Evolutionary conservation across 2,888 invertebrate genomes (phyloP).

Genomic region (Eremobia ochroleuca): DNA sequence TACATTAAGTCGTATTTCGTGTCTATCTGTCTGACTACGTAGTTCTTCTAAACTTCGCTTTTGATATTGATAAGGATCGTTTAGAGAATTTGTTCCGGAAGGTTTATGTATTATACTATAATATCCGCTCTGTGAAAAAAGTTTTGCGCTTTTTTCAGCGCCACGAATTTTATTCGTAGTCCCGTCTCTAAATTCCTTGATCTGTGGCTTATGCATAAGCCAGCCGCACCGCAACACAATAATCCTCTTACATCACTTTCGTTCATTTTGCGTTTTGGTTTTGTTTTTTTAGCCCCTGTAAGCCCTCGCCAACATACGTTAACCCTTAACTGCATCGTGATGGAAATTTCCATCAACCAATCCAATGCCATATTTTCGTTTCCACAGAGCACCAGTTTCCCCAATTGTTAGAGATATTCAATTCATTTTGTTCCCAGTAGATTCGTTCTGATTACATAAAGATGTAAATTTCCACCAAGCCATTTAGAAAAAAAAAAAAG

Average conservation of each 20-base stretch:
- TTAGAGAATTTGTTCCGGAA: neutral
- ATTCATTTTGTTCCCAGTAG: no score
- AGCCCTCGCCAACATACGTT: no score
- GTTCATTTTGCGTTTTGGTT: neutral
- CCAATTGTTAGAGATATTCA: no score
- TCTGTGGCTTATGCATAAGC: neutral
- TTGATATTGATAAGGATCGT: neutral
- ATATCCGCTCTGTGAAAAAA: neutral
- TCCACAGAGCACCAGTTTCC: no score
- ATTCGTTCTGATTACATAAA: no score
- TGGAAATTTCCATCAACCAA: no score
- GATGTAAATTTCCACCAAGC: no score
- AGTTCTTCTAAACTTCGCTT: neutral
- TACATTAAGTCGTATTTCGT: neutral
- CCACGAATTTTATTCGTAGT: neutral
- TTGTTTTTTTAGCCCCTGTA: no score
- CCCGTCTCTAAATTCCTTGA: neutral
- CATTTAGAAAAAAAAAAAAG: no score
- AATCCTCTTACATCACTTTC: neutral
- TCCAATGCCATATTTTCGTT: no score
- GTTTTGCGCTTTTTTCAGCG: neutral
- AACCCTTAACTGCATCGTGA: no score
- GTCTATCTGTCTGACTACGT: neutral
- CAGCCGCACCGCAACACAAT: neutral
- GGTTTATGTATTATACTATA: neutral